Evolutionary conservation across 30 jellyfish, hydroid and myxozoan genomes (phyloP).

Genomic region (Morbakka virulenta): DNA sequence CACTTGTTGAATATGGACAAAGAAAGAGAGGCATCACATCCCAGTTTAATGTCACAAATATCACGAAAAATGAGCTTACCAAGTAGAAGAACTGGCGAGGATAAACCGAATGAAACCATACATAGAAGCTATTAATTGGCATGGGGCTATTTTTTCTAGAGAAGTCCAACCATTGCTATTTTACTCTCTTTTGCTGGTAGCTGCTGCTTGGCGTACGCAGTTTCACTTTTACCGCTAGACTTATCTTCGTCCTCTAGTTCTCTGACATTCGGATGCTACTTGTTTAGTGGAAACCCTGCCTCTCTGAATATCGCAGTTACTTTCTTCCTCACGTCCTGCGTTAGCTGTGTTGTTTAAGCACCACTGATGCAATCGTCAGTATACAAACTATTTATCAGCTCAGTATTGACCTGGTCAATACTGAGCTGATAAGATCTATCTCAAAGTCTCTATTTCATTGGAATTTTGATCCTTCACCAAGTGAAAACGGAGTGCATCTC

Average conservation of each 20-base stretch:
- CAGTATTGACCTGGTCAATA: slow-evolving; percentile 19
- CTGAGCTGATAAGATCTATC: slow-evolving; percentile 48
- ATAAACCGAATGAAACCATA: slow-evolving; percentile 42
- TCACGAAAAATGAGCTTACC: slow-evolving; percentile 41
- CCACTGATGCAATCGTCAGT: slow-evolving; percentile 40
- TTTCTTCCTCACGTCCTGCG: slow-evolving; percentile 2
- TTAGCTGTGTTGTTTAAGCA: not conserved
- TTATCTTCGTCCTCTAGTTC: slow-evolving; percentile 5
- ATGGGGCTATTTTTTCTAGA: slow-evolving; percentile 42
- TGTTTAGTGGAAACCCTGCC: slow-evolving; percentile 38
- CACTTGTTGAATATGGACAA: not conserved
- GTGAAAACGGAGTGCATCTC: slow-evolving; percentile 59
- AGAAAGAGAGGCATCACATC: slow-evolving; percentile 46
- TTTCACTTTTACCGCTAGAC: not conserved
- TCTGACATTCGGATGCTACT: slow-evolving; percentile 69
- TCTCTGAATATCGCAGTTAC: too few species aligned
- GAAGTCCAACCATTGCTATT: slow-evolving; percentile 22
- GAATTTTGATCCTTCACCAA: slow-evolving; percentile 36
- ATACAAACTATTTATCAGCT: slow-evolving; percentile 21
- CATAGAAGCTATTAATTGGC: slow-evolving; percentile 18
- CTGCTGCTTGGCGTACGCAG: slow-evolving; percentile 1
- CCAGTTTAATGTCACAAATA: slow-evolving; percentile 24
- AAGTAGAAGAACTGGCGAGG: slow-evolving; percentile 37
- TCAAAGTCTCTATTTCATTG: not conserved
- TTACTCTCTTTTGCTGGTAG: slow-evolving; percentile 7